Evolutionary conservation across 2,113 vertebrate genomes (phyloP).

Genomic region (Gavialis gangeticus): DNA sequence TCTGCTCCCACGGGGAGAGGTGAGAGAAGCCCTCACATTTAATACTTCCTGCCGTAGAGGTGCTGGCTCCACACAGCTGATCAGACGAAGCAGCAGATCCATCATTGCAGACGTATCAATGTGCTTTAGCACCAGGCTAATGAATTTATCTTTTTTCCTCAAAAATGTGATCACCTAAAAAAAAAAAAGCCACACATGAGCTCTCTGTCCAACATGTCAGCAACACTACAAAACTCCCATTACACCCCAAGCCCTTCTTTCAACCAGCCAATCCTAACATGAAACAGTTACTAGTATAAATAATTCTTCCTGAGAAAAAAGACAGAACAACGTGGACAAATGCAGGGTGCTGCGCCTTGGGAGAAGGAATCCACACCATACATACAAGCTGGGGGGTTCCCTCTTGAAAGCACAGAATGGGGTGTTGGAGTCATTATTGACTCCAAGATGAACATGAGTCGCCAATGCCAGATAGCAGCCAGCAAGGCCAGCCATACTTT

Average conservation of each 20-base stretch:
- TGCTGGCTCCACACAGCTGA: conserved; percentile 94
- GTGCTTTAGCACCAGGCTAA: conserved; percentile 92
- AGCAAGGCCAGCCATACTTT: too few species aligned
- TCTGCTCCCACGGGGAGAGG: not conserved
- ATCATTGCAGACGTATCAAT: conserved; percentile 97
- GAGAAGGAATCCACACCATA: too few species aligned
- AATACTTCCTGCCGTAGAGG: conserved; percentile 93
- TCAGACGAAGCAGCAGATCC: conserved; percentile 94
- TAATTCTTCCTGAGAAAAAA: not conserved
- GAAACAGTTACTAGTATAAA: fast-evolving
- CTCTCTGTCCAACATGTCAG: fast-evolving
- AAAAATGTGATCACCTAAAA: conserved; percentile 90
- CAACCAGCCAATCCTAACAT: fast-evolving
- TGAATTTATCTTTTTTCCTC: conserved; percentile 91
- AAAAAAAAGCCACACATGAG: not conserved
- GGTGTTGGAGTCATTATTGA: too few species aligned
- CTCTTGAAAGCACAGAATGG: too few species aligned
- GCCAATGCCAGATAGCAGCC: too few species aligned
- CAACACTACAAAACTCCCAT: not conserved
- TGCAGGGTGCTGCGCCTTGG: too few species aligned
- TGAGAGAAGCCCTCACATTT: conserved; percentile 77
- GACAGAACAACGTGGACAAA: too few species aligned
- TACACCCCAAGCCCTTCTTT: fast-evolving
- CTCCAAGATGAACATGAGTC: too few species aligned
- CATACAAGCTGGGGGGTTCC: too few species aligned